Conservation (phyloP, 1,140 invertebrate genomes). For the Bombus fervidus region DNA sequence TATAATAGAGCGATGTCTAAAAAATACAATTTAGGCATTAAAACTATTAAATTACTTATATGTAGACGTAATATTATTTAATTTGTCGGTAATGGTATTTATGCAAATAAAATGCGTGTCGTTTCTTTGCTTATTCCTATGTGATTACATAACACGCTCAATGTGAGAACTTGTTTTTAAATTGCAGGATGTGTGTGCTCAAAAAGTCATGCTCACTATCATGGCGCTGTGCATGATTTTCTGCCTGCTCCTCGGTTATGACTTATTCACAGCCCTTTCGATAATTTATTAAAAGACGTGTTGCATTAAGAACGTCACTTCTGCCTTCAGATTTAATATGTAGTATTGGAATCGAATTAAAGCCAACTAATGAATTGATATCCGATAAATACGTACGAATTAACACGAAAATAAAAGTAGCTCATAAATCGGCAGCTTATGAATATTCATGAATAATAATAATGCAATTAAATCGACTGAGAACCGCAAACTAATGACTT, state of each 20-base stretch:
- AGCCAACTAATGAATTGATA: background rate
- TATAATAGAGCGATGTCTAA: background rate
- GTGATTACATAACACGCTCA: slow-evolving; percentile 3
- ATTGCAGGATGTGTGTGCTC: slow-evolving; percentile 20
- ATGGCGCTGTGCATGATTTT: background rate
- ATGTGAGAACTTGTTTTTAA: slow-evolving; percentile 42
- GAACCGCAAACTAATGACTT: background rate
- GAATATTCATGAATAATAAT: slow-evolving; percentile 43
- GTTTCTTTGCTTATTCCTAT: slow-evolving; percentile 1
- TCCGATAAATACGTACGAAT: background rate
- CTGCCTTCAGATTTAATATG: background rate
- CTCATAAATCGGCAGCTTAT: background rate
- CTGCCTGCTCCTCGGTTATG: background rate
- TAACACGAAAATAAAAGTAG: background rate
- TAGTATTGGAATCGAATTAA: background rate
- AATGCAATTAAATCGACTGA: slow-evolving; percentile 6
- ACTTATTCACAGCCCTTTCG: slow-evolving; percentile 11
- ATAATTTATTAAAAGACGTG: background rate
- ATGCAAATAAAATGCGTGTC: background rate
- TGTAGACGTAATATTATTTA: background rate
- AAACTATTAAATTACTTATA: background rate
- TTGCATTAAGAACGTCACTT: background rate
- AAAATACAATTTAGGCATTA: background rate
- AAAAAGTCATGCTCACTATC: slow-evolving; percentile 34
- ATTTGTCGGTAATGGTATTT: background rate